These are phyloP conservation scores for Nephrotoma appendiculata DNA, from an alignment of 2,888 invertebrate genomes.

Conservation along the genomic window DNA sequence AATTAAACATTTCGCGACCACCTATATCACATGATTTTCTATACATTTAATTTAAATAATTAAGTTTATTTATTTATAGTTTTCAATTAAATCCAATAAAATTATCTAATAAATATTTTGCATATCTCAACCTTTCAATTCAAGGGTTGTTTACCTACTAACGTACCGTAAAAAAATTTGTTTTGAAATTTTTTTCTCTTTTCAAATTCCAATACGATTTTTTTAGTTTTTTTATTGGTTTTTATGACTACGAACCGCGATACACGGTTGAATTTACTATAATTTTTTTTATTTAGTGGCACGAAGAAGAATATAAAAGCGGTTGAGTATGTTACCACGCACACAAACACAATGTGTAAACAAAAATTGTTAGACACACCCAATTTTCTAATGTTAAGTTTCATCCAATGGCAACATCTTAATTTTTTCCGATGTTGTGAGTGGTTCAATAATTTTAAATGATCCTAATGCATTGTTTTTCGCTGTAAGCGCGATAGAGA, in stretches of 20 bases:
- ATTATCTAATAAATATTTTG: not conserved
- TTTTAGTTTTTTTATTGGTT: not conserved
- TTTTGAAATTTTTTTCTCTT: not conserved
- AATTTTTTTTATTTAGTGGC: not conserved
- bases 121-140: not conserved
- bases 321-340: not conserved
- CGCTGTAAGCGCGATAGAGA: not conserved
- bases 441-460: not conserved
- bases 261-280: not conserved
- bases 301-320: not conserved
- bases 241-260: not conserved
- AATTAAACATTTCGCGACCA: not conserved
- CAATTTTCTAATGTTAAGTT: not conserved
- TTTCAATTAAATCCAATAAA: not conserved
- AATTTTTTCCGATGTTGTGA: not conserved
- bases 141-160: conserved; percentile 4
- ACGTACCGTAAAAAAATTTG: not conserved
- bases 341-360: not conserved
- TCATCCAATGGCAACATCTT: not conserved
- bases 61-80: not conserved
- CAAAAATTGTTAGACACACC: not conserved
- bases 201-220: not conserved
- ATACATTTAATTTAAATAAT: not conserved
- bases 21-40: not conserved
- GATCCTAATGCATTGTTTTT: not conserved